Conservation (phyloP, 2,888 invertebrate genomes). For the Cataglyphis cursor region DNA sequence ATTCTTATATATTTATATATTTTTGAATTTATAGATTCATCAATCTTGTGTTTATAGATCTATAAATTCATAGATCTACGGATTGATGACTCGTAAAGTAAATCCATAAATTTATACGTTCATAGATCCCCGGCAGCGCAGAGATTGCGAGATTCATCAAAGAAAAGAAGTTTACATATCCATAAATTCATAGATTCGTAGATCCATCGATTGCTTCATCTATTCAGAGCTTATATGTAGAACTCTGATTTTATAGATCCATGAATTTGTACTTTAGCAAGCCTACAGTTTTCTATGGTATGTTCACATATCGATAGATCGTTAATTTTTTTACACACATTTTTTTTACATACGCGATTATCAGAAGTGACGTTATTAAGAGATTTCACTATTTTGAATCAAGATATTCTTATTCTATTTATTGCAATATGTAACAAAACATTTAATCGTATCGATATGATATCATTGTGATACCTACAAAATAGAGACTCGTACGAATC, state of each 20-base stretch:
- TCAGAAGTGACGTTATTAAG: neutral
- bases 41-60: conserved; percentile 24
- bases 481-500: conserved; percentile 6
- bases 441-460: conserved; percentile 10
- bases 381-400: neutral
- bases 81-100: conserved; percentile 22
- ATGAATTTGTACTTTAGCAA: neutral
- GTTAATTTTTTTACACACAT: neutral
- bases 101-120: conserved; percentile 21
- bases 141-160: conserved; percentile 19
- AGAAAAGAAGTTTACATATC: neutral
- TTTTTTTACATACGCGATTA: neutral
- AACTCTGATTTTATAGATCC: conserved; percentile 13
- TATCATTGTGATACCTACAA: neutral
- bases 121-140: neutral
- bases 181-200: conserved; percentile 35
- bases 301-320: neutral
- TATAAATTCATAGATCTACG: neutral
- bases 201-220: conserved; percentile 21
- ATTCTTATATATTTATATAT: neutral
- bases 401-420: neutral
- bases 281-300: neutral
- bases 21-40: conserved; percentile 26
- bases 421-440: neutral
- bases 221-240: neutral